These are phyloP conservation scores for Dioctria rufipes DNA, from an alignment of 2,888 invertebrate genomes.

Conservation along the genomic window DNA sequence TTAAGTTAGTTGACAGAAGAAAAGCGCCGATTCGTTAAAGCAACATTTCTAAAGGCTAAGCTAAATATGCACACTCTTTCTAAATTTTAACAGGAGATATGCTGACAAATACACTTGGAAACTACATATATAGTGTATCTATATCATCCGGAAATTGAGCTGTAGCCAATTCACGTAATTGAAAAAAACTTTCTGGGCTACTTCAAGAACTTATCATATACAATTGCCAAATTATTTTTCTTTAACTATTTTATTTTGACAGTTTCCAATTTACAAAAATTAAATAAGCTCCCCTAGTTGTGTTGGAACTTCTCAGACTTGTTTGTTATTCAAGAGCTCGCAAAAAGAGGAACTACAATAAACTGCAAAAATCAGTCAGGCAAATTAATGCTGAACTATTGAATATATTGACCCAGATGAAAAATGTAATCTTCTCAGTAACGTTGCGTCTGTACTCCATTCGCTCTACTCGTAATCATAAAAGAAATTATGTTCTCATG, in stretches of 20 bases:
- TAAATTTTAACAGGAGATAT: too few species aligned
- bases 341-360: slow-evolving; percentile 18
- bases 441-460: too few species aligned
- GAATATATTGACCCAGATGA: slow-evolving; percentile 46
- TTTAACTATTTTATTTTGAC: slow-evolving; percentile 6
- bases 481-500: too few species aligned
- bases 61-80: too few species aligned
- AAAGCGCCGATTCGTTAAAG: too few species aligned
- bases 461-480: too few species aligned
- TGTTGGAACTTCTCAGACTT: slow-evolving; percentile 44
- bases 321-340: slow-evolving; percentile 39
- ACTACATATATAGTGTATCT: too few species aligned
- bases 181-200: not conserved
- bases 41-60: too few species aligned
- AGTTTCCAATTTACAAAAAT: slow-evolving; percentile 29
- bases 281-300: not conserved
- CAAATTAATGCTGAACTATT: slow-evolving; percentile 20
- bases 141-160: too few species aligned
- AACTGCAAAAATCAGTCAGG: slow-evolving; percentile 34
- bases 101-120: too few species aligned
- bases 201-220: not conserved
- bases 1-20: too few species aligned
- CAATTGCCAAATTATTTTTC: not conserved
- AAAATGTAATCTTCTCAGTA: not conserved
- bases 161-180: too few species aligned